Percentiles rank a stretch among this genome's conserved stretches.
Evolutionary conservation across 2,888 invertebrate species (phyloP).

Genomic region (Willowsia nigromaculata): DNA sequence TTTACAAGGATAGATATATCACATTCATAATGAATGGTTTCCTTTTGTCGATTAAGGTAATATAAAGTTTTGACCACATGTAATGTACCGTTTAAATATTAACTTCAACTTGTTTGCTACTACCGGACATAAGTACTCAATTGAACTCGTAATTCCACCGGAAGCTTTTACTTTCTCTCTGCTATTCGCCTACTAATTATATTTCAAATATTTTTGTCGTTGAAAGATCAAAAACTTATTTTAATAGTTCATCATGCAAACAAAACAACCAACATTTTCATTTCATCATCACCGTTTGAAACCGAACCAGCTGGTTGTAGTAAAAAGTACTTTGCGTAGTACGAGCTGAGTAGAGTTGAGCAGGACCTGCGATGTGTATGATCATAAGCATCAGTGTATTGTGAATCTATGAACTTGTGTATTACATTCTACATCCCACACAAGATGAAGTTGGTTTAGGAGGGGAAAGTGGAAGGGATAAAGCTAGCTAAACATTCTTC

Average conservation of each 20-base stretch:
- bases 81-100: slow-evolving; percentile 18
- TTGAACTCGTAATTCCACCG: not conserved
- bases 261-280: too few relatives aligned
- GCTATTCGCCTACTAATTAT: not conserved
- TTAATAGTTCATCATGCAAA: too few relatives aligned
- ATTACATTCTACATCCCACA: too few relatives aligned
- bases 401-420: too few relatives aligned
- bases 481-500: slow-evolving; percentile 25
- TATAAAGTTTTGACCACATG: not conserved
- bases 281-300: too few relatives aligned
- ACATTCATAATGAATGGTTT: slow-evolving; percentile 55
- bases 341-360: too few relatives aligned
- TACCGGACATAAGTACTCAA: not conserved
- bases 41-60: slow-evolving; percentile 55
- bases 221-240: too few relatives aligned
- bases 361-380: too few relatives aligned
- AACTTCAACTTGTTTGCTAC: not conserved
- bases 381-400: too few relatives aligned
- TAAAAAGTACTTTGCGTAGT: too few relatives aligned
- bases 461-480: slow-evolving; percentile 38
- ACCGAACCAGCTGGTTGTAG: too few relatives aligned
- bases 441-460: not conserved
- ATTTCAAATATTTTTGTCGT: too few relatives aligned
- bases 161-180: not conserved
- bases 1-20: not conserved